Conservation (phyloP, 2,797 vertebrate genomes). For the Pseudochirops cupreus region DNA sequence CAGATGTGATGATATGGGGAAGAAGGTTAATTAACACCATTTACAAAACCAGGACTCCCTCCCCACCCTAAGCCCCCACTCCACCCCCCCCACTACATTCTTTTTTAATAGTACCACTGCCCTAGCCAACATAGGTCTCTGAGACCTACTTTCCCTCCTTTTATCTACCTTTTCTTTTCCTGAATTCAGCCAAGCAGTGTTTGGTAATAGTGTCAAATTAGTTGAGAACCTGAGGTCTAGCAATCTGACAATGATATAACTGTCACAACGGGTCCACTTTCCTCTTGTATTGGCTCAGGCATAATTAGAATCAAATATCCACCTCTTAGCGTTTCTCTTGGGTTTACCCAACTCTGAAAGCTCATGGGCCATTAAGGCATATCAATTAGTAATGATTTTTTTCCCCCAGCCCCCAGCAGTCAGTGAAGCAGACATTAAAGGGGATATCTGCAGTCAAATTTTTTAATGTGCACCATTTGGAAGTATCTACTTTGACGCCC, state of each 20-base stretch:
- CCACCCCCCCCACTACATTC: neutral
- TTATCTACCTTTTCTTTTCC: conserved; percentile 77
- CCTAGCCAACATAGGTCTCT: conserved; percentile 67
- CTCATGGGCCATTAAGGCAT: conserved; percentile 86
- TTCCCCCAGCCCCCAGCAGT: conserved; percentile 76
- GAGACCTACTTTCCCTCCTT: conserved; percentile 64
- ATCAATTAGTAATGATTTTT: conserved; percentile 89
- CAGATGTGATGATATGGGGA: conserved; percentile 21
- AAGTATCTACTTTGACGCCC: conserved; percentile 79
- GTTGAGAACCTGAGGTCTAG: conserved; percentile 79
- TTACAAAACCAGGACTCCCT: conserved; percentile 54
- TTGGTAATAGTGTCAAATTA: conserved; percentile 82
- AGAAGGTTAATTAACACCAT: conserved; percentile 65
- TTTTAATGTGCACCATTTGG: conserved; percentile 79
- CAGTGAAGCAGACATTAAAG: conserved; percentile 83
- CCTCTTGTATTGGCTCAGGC: conserved; percentile 80
- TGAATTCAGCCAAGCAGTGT: conserved; percentile 73
- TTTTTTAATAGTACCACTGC: conserved; percentile 53
- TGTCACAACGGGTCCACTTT: conserved; percentile 82
- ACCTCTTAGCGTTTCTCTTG: conserved; percentile 83
- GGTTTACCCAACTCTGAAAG: conserved; percentile 82
- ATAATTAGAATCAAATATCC: conserved; percentile 88
- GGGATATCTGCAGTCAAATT: conserved; percentile 81
- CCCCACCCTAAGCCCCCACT: neutral
- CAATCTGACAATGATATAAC: conserved; percentile 84